A percentile compares a stretch with the other conserved stretches of the same genome.
phyloP scores from a whole-genome alignment of 2,888 invertebrate species.

The Nemapogon koenigi region DNA sequence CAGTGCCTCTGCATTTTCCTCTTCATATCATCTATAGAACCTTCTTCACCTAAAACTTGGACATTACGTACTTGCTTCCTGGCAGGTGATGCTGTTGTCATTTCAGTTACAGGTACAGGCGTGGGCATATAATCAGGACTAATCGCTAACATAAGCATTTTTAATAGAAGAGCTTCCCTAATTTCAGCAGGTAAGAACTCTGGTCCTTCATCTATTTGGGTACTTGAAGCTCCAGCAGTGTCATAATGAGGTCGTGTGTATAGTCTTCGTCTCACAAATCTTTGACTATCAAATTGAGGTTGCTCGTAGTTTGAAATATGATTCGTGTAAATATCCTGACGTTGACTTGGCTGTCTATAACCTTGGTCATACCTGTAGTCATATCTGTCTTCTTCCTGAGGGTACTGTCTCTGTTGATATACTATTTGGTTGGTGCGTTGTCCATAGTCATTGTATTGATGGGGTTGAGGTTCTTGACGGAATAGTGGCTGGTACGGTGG shows the following conservation, averaged over 20 bases:
- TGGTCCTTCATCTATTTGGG: slow-evolving; percentile 53
- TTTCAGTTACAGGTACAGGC: slow-evolving; percentile 42
- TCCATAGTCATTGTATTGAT: slow-evolving; percentile 45
- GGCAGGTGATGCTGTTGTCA: slow-evolving; percentile 52
- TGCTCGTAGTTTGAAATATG: slow-evolving; percentile 41
- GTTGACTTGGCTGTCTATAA: slow-evolving; percentile 23
- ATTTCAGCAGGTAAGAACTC: slow-evolving; percentile 74
- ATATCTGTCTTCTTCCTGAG: slow-evolving; percentile 34
- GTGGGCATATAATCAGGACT: slow-evolving; percentile 65
- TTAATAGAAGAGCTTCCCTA: slow-evolving; percentile 71
- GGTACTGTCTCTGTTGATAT: background rate
- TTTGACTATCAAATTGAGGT: slow-evolving; percentile 50
- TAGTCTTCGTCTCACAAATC: slow-evolving; percentile 47
- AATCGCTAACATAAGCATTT: slow-evolving; percentile 77
- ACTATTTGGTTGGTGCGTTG: background rate
- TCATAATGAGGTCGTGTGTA: slow-evolving; percentile 44
- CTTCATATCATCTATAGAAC: slow-evolving; percentile 39
- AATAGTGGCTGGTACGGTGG: slow-evolving; percentile 33
- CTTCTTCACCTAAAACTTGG: slow-evolving; percentile 73
- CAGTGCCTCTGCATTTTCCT: slow-evolving; percentile 33
- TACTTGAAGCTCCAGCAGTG: slow-evolving; percentile 41
- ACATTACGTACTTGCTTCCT: slow-evolving; percentile 72
- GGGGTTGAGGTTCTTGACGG: slow-evolving; percentile 30
- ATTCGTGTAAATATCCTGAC: slow-evolving; percentile 40
- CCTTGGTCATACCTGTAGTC: slow-evolving; percentile 27